Base-by-base conservation (phyloP, 2,888 invertebrate genomes). In the Leptinotarsa tumamoca region DNA sequence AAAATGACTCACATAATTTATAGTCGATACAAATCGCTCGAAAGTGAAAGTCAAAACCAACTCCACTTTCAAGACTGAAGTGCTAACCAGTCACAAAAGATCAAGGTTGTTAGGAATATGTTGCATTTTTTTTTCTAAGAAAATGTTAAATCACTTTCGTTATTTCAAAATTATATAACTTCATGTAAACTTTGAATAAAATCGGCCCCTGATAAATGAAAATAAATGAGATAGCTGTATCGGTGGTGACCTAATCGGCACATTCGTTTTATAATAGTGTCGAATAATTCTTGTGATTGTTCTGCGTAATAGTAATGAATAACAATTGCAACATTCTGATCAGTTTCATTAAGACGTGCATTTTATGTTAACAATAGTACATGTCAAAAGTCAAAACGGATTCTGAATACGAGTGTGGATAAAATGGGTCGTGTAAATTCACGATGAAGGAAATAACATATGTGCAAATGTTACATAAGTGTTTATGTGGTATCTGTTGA, bases 21-120 rank as follows among this genome's bases (percentile, higher is more conserved):
- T n/a, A 23, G 27, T 69, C 18, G 58, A 33, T 49, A 49, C 21
- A 33, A 13, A 49, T n/a, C 54, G 66, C 56, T 75, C 21, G 67
- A 43, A 21, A 73, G 76, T 76, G 76, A 76, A 76, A 76, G 76
- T 76, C 50, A 73, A 52, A 15, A n/a, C 27, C 71, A 51, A 72
- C 50, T 61, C 33, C 23, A 49, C 70, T 56, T 70, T 58, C 70
- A 58, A 70, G 70, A 70, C 70, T 58, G 67, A 68, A 63, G 70
- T 70, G 70, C 23, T 58, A 70, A 70, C 70, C 49, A 74, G 52
- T 66, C 52, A 74, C 63, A 70, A 77, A 77, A 77, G 75, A 77
- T 77, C 77, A 77, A 77, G 77, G 77, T 73, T 74, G n/a, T 49
- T 49, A n/a, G 23, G 23, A 61, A 71, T 54, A 71, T 27, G 10